Evolutionary conservation across 1,140 invertebrate genomes (phyloP), one percentile per base, ranked within the genome.

Genomic region (Asbolus verrucosus): DNA sequence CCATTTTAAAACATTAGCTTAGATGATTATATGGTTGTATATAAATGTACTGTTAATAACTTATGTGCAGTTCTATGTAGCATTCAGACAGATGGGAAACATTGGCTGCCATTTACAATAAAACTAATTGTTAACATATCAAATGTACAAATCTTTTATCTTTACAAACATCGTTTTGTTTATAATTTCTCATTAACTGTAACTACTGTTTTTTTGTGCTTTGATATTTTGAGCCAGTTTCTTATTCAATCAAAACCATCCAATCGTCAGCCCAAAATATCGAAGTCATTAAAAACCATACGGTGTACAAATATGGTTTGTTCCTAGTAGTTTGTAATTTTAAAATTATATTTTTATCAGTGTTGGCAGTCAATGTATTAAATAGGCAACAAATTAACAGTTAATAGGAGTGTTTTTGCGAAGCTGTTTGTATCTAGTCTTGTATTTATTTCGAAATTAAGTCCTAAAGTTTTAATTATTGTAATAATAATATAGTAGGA

Each of bases 1-100:
- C 41, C 59, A 62, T 43, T 69, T 69, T 27, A 31, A 63, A 65
- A 43, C 8, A 39, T 65, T 63, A 62, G 43, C 15, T 50, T 70
- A 65, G 46, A 70, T 9, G 13, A 30, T 30, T 43, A 30, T 65
- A 36, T 62, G 31, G 62, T 65, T 65, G 50, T 59, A 70, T 38
- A 70, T 65, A 65, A 39, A 39, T 63, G 54, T 69, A 69, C 36
- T 63, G 59, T 69, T 70, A 54, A 65, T 50, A 31, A 59, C 50
- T 70, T 54, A 50, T 19, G 27, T 66, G 43, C 50, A 67, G 31
- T 59, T 67, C n/a, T 38, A 39, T 67, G 46, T 36, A 59, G 31
- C 13, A 24, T 43, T 30, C 33, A 61, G 11, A 27, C 11, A 6
- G 41, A 14, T 43, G 43, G 27, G n/a, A 65, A 41, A 46, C 41